Conservation (phyloP, 2,113 vertebrate species). For the Aphyosemion australe region DNA sequence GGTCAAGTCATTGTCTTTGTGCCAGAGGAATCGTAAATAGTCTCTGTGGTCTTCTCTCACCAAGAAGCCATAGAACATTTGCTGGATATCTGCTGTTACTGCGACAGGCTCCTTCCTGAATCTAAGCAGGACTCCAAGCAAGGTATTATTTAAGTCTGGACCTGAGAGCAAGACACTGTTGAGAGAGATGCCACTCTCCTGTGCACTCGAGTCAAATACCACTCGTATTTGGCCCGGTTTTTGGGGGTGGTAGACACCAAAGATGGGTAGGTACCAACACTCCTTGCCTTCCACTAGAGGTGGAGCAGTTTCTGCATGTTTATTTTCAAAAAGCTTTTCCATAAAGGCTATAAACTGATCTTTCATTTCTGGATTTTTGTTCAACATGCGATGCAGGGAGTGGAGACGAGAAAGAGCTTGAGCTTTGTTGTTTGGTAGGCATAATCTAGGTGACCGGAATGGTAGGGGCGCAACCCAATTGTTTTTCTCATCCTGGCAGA, state of each 20-base stretch:
- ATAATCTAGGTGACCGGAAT: too few relatives aligned
- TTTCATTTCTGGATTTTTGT: not conserved
- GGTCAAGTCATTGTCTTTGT: not conserved
- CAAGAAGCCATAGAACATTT: not conserved
- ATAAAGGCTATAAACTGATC: not conserved
- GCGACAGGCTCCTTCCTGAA: not conserved
- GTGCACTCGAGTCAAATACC: not conserved
- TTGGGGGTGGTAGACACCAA: not conserved
- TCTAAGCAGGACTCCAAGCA: not conserved
- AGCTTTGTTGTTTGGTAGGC: not conserved
- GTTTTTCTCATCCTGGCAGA: too few relatives aligned
- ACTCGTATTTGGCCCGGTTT: not conserved
- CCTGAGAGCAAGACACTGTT: not conserved
- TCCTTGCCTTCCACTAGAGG: not conserved
- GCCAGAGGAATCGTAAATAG: not conserved
- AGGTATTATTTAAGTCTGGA: not conserved
- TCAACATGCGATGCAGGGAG: too few relatives aligned
- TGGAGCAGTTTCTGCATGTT: not conserved
- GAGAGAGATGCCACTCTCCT: not conserved
- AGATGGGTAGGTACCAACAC: not conserved
- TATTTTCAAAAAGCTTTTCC: fast-evolving
- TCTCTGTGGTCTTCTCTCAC: not conserved
- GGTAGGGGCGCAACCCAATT: too few relatives aligned
- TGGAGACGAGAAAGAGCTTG: too few relatives aligned
- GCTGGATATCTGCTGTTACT: not conserved